Conservation (phyloP, 2,888 invertebrate species). For the Galerucella pusilla region DNA sequence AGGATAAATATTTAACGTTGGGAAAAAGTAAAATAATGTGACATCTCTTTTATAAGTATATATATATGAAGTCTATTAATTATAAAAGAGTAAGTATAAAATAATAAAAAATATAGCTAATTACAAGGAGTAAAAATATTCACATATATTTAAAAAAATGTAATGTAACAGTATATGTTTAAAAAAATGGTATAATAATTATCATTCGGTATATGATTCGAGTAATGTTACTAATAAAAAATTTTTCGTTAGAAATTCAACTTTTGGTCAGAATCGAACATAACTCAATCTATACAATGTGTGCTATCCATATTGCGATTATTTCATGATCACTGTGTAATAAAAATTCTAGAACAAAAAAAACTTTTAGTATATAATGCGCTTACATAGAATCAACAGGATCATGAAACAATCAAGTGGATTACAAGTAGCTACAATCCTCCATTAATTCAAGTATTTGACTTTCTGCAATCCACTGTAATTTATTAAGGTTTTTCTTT, state of each 20-base stretch:
- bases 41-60: background rate
- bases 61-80: background rate
- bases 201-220: conserved; percentile 4
- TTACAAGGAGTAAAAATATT: conserved; percentile 3
- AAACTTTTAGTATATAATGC: conserved; percentile 40
- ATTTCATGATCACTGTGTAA: conserved; percentile 38
- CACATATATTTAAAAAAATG: background rate
- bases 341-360: conserved; percentile 35
- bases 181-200: background rate
- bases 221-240: conserved; percentile 21
- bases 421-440: background rate
- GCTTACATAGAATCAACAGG: conserved; percentile 33
- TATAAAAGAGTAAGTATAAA: background rate
- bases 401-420: conserved; percentile 29
- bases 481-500: background rate
- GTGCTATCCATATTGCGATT: conserved; percentile 35
- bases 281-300: conserved; percentile 42
- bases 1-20: background rate
- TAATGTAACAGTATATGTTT: background rate
- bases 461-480: background rate
- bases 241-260: conserved; percentile 17
- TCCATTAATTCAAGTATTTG: background rate
- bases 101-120: background rate
- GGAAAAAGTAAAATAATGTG: background rate
- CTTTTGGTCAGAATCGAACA: conserved; percentile 30